A percentile compares a stretch with the other conserved stretches of the same genome.
phyloP scores from a whole-genome alignment of 2,113 vertebrate species.

The Eulemur macaco region DNA sequence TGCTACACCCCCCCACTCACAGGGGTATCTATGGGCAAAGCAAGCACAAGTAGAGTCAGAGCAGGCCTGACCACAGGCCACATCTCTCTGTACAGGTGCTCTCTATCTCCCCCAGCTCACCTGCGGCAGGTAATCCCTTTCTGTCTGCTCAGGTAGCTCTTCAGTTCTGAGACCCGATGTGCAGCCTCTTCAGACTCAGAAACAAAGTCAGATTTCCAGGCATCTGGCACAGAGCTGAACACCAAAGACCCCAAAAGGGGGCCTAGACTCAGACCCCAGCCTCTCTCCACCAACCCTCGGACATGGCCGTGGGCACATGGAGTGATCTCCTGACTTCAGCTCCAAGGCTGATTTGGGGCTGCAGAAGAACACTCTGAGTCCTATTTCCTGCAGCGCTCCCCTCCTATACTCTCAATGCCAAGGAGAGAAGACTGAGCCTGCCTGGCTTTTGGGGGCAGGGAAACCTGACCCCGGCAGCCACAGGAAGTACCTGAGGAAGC shows the following conservation, averaged over 20 bases:
- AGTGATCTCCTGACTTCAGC: background rate
- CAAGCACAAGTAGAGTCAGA: background rate
- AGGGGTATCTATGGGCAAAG: constrained; percentile 81
- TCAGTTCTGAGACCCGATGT: constrained; percentile 84
- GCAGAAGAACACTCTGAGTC: background rate
- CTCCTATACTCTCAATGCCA: background rate
- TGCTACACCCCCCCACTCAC: constrained; percentile 88
- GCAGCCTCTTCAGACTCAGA: constrained; percentile 88
- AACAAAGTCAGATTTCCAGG: constrained; percentile 88
- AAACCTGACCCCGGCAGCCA: background rate
- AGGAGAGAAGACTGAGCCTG: background rate
- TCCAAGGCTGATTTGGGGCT: background rate
- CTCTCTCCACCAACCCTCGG: background rate
- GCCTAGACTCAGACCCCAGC: background rate
- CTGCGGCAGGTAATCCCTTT: constrained; percentile 61
- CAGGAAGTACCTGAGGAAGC: constrained; percentile 78
- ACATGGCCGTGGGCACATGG: background rate
- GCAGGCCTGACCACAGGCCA: background rate
- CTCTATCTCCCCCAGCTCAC: constrained; percentile 45
- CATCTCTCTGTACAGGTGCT: too few species aligned
- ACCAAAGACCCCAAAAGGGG: background rate
- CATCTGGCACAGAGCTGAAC: constrained; percentile 88
- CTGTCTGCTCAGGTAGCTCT: constrained; percentile 78
- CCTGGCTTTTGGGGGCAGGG: background rate
- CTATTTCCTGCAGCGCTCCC: background rate